A percentile compares a stretch with the other conserved stretches of the same genome.
Conservation (phyloP, 2,797 vertebrate genomes). For the Neosilurus hyrtlii region DNA sequence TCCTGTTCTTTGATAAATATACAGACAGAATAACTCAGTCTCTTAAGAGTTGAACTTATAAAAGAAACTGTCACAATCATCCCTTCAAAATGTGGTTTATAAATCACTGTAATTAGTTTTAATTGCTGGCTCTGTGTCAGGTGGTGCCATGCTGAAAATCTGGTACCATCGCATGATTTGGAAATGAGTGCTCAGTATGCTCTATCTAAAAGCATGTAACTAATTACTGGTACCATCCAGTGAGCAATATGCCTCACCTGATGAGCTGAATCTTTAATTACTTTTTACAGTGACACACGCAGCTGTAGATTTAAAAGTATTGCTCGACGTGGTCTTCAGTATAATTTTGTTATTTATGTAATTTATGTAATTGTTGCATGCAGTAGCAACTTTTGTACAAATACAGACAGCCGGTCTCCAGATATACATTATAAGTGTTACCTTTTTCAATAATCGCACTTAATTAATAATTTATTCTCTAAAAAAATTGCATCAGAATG, state of each 20-base stretch:
- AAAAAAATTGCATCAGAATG: background rate
- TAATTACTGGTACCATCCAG: slow-evolving; percentile 61
- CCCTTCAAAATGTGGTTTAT: slow-evolving; percentile 11
- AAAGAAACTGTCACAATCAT: background rate
- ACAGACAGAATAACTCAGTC: slow-evolving; percentile 8
- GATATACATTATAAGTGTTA: background rate
- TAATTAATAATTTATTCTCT: background rate
- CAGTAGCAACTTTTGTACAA: background rate
- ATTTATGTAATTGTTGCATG: slow-evolving; percentile 26
- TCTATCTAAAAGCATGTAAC: slow-evolving; percentile 53
- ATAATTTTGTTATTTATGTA: slow-evolving; percentile 15
- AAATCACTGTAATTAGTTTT: slow-evolving; percentile 65
- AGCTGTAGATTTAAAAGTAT: slow-evolving; percentile 60
- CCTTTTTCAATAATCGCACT: too few relatives aligned
- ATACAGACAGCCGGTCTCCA: background rate
- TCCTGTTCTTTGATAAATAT: background rate
- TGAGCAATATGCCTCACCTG: slow-evolving; percentile 58
- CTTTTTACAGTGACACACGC: slow-evolving; percentile 58
- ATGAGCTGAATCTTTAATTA: slow-evolving; percentile 58
- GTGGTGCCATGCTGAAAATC: slow-evolving; percentile 33
- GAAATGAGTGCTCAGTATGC: slow-evolving; percentile 7
- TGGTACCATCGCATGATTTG: slow-evolving; percentile 6
- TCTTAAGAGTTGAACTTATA: background rate
- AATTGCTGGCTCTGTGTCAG: slow-evolving; percentile 57
- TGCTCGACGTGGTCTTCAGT: slow-evolving; percentile 19